These are phyloP conservation scores for Natrix natrix DNA, from an alignment of 2,797 vertebrate species.

Conservation along the genomic window DNA sequence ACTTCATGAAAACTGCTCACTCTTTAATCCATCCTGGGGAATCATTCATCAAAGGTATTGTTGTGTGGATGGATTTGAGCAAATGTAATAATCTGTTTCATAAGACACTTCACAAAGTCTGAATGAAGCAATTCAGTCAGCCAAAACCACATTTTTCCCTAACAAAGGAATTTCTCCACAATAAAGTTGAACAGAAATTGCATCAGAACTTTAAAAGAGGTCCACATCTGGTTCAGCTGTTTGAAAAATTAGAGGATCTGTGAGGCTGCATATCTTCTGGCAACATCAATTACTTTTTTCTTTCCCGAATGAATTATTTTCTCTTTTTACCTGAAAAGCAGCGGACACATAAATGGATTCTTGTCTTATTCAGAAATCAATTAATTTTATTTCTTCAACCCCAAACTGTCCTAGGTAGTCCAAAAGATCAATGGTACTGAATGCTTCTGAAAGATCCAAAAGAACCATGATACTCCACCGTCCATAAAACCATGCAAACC, in stretches of 20 bases:
- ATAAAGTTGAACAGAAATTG: background rate
- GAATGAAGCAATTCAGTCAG: background rate
- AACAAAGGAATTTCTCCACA: background rate
- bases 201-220: background rate
- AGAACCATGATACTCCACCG: background rate
- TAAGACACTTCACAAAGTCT: background rate
- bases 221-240: background rate
- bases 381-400: background rate
- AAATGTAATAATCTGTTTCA: slow-evolving; percentile 19
- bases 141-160: background rate
- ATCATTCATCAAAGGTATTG: slow-evolving; percentile 49
- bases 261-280: background rate
- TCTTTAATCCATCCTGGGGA: slow-evolving; percentile 32
- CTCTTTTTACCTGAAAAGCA: background rate
- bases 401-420: background rate
- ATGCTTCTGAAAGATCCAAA: background rate
- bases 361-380: background rate
- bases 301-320: background rate
- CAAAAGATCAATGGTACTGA: background rate
- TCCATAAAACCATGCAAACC: background rate
- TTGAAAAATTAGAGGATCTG: background rate
- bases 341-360: background rate
- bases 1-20: background rate
- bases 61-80: slow-evolving; percentile 35
- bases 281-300: background rate